Percentiles rank a stretch among this genome's conserved stretches.
Conservation (phyloP, 1,140 invertebrate genomes). For the Coenobita brevimanus region DNA sequence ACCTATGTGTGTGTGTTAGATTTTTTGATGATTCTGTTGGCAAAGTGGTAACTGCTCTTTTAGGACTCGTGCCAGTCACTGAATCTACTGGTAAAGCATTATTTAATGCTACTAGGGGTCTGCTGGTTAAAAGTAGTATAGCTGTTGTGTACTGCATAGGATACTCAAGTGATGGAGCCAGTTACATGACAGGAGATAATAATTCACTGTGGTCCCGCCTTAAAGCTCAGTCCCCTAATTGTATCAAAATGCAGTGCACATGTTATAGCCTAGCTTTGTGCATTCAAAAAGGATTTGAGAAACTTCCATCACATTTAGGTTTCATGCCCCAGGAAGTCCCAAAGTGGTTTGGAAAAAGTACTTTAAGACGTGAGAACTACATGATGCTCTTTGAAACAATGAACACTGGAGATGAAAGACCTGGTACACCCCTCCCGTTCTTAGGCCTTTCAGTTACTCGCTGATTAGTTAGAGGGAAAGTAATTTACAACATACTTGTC, state of each 20-base stretch:
- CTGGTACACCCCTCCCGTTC: conserved; percentile 44
- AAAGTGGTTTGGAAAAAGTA: conserved; percentile 51
- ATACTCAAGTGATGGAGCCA: conserved; percentile 41
- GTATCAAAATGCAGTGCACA: conserved; percentile 20
- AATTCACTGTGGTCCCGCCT: conserved; percentile 43
- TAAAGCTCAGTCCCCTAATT: conserved; percentile 28
- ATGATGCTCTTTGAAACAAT: conserved; percentile 47
- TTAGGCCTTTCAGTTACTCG: conserved; percentile 33
- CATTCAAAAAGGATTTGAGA: conserved; percentile 41
- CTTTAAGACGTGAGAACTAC: conserved; percentile 43
- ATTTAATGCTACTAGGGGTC: conserved; percentile 39
- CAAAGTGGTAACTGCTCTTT: conserved; percentile 40
- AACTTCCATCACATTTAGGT: conserved; percentile 41
- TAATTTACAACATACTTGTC: conserved; percentile 29
- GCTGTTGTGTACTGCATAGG: conserved; percentile 42
- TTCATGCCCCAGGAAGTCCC: conserved; percentile 42
- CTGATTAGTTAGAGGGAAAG: conserved; percentile 47
- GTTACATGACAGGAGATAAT: conserved; percentile 48
- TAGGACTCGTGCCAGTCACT: conserved; percentile 38
- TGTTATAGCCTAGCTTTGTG: conserved; percentile 44
- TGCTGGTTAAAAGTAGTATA: conserved; percentile 20
- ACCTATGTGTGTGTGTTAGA: conserved; percentile 29
- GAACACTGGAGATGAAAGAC: conserved; percentile 30
- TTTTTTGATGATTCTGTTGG: conserved; percentile 23
- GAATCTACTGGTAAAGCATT: conserved; percentile 53